Evolutionary conservation across 2,113 vertebrate species (phyloP), one percentile per base, ranked within the genome.

Genomic region (Struthidea cinerea): DNA sequence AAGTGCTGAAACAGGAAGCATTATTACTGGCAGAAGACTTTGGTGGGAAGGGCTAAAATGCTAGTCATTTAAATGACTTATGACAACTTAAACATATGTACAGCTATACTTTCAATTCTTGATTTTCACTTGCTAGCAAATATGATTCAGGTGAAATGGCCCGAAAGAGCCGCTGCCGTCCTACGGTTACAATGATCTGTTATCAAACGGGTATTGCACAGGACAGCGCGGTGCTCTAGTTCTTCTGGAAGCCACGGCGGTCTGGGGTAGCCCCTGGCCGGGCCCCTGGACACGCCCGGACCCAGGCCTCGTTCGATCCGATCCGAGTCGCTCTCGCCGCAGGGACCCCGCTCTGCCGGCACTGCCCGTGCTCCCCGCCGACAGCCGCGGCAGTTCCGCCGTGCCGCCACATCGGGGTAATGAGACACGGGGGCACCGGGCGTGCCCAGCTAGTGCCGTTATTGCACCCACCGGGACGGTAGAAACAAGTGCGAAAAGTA

Each of bases 181-280:
- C 14, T 41, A 5, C 30, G 27, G 33, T 10, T n/a, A 19, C 20
- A 3, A 8, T n/a, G 10, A 13, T 8, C 23, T 10, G 18, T 26
- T 39, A 6, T 4, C 46, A 22, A 6, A 3, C 3, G 1, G 33
- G 16, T 49, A 2, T 0, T 3, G 22, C 50, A 22, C 50, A 16
- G 10, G 5, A 19, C n/a, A 19, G 6, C 41, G 13, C 3, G 11
- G 14, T 3, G 42, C 19, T 19, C 16, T 33, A 0, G 24, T 2
- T 9, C 56, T 3, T 2, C 69, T 1, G 32, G 11, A 10, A 6
- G 32, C 30, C 44, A 0, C 13, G 11, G 39, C 49, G 7, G 49
- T 3, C 37, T 4, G 1, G 5, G n/a, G 9, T 9, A 24, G 60
- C 14, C 9, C 2, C 21, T 4, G 39, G 6, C 41, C 3, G 22